Evolutionary conservation across 1,140 invertebrate genomes (phyloP), one percentile per base, ranked within the genome.

Genomic region (Trichoplusia ni): DNA sequence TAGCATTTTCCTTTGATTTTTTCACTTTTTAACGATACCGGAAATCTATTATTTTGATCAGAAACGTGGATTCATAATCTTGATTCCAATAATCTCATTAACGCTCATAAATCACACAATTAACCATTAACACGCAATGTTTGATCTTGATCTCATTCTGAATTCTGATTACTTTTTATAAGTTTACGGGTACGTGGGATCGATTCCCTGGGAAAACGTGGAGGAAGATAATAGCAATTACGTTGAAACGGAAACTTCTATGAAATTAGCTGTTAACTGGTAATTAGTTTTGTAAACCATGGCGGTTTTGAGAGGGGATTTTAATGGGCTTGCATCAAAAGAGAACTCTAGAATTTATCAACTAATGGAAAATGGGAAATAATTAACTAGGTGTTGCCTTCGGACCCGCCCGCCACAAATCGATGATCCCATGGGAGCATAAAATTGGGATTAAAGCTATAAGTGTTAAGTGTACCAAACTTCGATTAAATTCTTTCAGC

Each of bases 111-210:
- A 27, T 9, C 21, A 13, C 38, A 29, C 19, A 58, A 42, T 44
- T 29, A 42, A 11, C 38, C 2, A 44, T 58, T 58, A 58, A 44
- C 54, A 58, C 29, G 44, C 54, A 58, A 58, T 58, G 21, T 38
- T 58, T n/a, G 37, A 58, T 58, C 54, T 13, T 44, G 38, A 13
- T 21, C 37, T 23, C 37, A 58, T 42, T 58, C 11, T 7, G 11
- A 4, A 11, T 59, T 58, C 14, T 67, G 29, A 63, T 59, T 35
- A 40, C 16, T 69, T 61, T 38, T 65, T 61, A 56, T 47, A 62
- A 51, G 37, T 59, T 64, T 60, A 71, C 62, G 46, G 42, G 60
- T 64, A 56, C 62, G 66, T 75, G 72, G 64, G 69, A 75, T 64
- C 68, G 37, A 16, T 58, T 47, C 49, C 49, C 35, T 68, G 69